These are phyloP conservation scores for Drosophila bipectinata DNA, from an alignment of 1,140 invertebrate genomes.

Conservation along the genomic window DNA sequence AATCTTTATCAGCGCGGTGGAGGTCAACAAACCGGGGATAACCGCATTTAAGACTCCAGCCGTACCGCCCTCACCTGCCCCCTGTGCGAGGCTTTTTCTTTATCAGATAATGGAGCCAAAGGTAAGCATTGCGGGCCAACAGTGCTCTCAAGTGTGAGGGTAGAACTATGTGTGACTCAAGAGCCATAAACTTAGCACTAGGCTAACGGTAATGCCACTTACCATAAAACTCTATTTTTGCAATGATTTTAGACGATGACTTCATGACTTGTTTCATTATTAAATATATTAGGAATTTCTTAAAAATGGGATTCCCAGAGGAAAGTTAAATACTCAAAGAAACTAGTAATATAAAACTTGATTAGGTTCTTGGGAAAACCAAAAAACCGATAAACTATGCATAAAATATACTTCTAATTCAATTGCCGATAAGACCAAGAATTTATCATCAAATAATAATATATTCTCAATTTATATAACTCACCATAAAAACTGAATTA, in stretches of 20 bases:
- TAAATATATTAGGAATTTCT: neutral
- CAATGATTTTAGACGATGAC: slow-evolving; percentile 15
- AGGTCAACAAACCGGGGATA: slow-evolving; percentile 71
- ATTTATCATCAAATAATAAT: slow-evolving; percentile 6
- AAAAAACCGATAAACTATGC: neutral
- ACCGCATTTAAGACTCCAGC: neutral
- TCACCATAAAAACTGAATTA: slow-evolving; percentile 21
- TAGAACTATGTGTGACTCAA: slow-evolving; percentile 59
- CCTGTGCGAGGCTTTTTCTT: slow-evolving; percentile 27
- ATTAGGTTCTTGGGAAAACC: neutral
- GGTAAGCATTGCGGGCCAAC: slow-evolving; percentile 49
- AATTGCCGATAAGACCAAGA: neutral
- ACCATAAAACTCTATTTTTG: slow-evolving; percentile 51
- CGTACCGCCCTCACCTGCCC: slow-evolving; percentile 12
- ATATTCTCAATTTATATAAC: slow-evolving; percentile 4
- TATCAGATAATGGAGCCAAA: slow-evolving; percentile 74
- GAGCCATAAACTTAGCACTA: slow-evolving; percentile 61
- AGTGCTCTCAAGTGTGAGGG: slow-evolving; percentile 11
- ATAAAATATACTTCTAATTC: too few relatives aligned
- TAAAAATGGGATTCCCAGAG: neutral
- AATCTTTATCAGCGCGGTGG: slow-evolving; percentile 70
- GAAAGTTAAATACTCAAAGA: neutral
- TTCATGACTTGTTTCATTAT: too few relatives aligned
- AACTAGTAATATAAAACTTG: neutral
- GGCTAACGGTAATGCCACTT: slow-evolving; percentile 61